Conservation (phyloP, 2,888 invertebrate species). For the Oxyteleia sp. region DNA sequence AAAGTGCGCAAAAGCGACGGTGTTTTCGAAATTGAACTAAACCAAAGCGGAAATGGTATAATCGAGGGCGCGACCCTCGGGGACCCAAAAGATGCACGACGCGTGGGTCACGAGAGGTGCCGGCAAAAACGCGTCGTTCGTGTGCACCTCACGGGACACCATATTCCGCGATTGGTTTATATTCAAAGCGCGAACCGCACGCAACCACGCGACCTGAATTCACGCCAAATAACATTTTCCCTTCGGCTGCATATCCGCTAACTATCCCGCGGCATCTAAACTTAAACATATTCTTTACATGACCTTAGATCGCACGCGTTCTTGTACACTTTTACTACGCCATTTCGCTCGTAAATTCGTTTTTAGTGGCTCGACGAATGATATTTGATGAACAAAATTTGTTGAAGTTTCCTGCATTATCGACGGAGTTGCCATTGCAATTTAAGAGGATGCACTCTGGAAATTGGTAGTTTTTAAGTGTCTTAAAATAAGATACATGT, state of each 20-base stretch:
- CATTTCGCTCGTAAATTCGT: constrained; percentile 43
- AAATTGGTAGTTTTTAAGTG: neutral
- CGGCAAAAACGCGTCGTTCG: constrained; percentile 59
- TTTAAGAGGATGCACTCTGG: too few species aligned
- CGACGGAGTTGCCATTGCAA: constrained; percentile 6
- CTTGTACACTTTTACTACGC: constrained; percentile 32
- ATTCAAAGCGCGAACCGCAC: constrained; percentile 79
- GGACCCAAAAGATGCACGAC: constrained; percentile 58
- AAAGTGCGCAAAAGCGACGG: constrained; percentile 70
- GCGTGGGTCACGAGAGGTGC: constrained; percentile 33
- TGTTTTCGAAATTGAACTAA: constrained; percentile 82
- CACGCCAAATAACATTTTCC: constrained; percentile 77
- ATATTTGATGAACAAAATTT: constrained; percentile 17
- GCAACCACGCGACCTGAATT: constrained; percentile 81
- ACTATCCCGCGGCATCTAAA: constrained; percentile 56
- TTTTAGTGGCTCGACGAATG: constrained; percentile 17
- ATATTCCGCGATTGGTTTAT: constrained; percentile 77
- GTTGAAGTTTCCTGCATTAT: constrained; percentile 7
- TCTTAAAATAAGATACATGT: too few species aligned
- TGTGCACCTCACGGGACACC: constrained; percentile 72
- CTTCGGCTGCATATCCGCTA: constrained; percentile 56
- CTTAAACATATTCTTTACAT: constrained; percentile 63
- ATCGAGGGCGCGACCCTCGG: constrained; percentile 75
- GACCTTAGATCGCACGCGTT: constrained; percentile 50
- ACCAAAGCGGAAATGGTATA: constrained; percentile 83